Conservation (phyloP, 2,797 vertebrate genomes). For the Echiichthys vipera region DNA sequence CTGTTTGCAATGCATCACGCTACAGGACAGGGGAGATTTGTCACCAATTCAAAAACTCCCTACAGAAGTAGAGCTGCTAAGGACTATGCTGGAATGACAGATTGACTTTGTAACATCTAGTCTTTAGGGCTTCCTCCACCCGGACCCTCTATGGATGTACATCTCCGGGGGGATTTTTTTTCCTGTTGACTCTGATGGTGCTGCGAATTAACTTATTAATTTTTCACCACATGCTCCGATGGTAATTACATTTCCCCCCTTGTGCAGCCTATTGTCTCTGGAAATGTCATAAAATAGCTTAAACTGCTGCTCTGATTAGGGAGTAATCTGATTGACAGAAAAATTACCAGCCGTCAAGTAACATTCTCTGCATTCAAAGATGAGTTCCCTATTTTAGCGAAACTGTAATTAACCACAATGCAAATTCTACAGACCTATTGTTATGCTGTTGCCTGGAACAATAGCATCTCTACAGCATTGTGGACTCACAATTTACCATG, state of each 20-base stretch:
- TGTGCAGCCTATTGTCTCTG: slow-evolving; percentile 79
- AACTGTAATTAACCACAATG: slow-evolving; percentile 75
- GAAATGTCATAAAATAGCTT: slow-evolving; percentile 82
- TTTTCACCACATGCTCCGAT: slow-evolving; percentile 81
- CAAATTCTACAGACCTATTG: slow-evolving; percentile 64
- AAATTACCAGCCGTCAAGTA: slow-evolving; percentile 79
- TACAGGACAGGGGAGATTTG: slow-evolving; percentile 69
- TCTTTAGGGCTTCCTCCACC: slow-evolving; percentile 65
- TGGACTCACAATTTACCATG: slow-evolving; percentile 17
- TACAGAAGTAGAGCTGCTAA: slow-evolving; percentile 54
- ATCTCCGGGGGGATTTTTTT: slow-evolving; percentile 61
- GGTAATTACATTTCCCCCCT: slow-evolving; percentile 82
- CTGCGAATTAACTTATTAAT: slow-evolving; percentile 83
- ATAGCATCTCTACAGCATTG: slow-evolving; percentile 50
- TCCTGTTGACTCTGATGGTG: slow-evolving; percentile 76
- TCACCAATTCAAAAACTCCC: slow-evolving; percentile 69
- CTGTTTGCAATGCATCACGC: slow-evolving; percentile 70
- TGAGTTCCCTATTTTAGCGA: slow-evolving; percentile 60
- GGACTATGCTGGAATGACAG: slow-evolving; percentile 61
- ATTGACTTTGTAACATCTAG: slow-evolving; percentile 60
- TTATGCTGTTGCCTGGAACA: slow-evolving; percentile 59
- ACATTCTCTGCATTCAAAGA: slow-evolving; percentile 75
- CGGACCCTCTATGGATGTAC: slow-evolving; percentile 58
- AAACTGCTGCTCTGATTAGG: slow-evolving; percentile 79
- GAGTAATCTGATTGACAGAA: slow-evolving; percentile 81